These are phyloP conservation scores for Myotis pilosus DNA, from an alignment of 2,797 vertebrate species.

Conservation along the genomic window DNA sequence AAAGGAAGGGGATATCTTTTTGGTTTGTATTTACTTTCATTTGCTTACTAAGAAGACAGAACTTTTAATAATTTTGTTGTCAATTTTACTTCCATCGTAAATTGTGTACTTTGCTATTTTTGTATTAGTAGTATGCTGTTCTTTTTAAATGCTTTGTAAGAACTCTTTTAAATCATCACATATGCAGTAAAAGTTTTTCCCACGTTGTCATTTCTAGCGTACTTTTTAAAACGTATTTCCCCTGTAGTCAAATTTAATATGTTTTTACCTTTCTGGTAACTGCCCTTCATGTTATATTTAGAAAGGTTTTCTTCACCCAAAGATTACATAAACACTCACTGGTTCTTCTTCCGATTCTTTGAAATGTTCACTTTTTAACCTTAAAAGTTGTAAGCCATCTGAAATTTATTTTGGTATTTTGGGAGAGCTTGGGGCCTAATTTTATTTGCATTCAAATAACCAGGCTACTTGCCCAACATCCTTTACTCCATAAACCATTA, in stretches of 20 bases:
- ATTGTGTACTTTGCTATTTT: not conserved
- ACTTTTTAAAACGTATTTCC: not conserved
- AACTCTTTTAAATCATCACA: not conserved
- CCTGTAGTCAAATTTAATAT: not conserved
- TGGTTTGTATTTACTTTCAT: not conserved
- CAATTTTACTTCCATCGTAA: not conserved
- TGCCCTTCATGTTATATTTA: constrained; percentile 38
- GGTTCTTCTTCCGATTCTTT: constrained; percentile 17
- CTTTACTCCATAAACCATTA: not conserved
- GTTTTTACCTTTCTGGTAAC: not conserved
- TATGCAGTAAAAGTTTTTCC: not conserved
- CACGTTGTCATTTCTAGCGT: not conserved
- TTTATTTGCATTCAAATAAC: constrained; percentile 22
- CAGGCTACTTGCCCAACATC: not conserved
- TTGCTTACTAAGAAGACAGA: not conserved
- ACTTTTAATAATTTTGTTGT: constrained; percentile 19
- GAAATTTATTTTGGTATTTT: constrained; percentile 30
- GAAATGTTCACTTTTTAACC: not conserved
- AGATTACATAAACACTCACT: constrained; percentile 15
- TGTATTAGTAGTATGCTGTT: not conserved
- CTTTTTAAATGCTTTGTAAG: not conserved
- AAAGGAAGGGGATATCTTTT: not conserved
- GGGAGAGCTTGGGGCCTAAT: not conserved
- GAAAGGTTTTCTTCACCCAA: constrained; percentile 19
- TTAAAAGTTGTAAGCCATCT: not conserved